phyloP scores from a whole-genome alignment of 1,140 invertebrate genomes.

The Tetranychus cinnabarinus region DNA sequence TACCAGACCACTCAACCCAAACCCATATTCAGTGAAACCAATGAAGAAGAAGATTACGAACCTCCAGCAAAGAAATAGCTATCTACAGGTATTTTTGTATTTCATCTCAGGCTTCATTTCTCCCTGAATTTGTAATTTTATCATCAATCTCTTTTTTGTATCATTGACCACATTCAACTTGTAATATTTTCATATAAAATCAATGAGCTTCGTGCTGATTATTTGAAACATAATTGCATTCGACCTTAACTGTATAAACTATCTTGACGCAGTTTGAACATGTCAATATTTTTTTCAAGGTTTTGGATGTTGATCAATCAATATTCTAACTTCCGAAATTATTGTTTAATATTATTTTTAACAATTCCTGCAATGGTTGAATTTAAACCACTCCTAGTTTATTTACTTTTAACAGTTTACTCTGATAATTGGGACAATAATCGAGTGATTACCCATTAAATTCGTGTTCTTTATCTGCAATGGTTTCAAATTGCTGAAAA shows the following conservation, averaged over 20 bases:
- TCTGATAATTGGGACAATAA: no score
- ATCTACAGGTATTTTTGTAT: not conserved
- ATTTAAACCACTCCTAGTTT: no score
- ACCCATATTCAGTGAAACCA: conserved; percentile 17
- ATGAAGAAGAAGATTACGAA: conserved; percentile 4
- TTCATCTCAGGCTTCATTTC: not conserved
- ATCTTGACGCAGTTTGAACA: not conserved
- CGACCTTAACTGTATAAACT: not conserved
- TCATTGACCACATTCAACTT: not conserved
- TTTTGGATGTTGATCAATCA: not conserved
- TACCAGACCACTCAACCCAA: conserved; percentile 37
- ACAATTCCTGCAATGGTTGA: no score
- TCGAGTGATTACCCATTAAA: no score
- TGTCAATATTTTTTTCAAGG: not conserved
- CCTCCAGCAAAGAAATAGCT: not conserved
- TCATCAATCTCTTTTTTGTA: not conserved
- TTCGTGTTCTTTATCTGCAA: no score
- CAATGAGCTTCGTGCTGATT: not conserved
- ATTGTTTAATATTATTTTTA: no score
- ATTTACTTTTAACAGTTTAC: no score
- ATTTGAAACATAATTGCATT: not conserved
- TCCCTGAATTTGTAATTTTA: not conserved
- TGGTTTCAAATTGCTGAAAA: no score
- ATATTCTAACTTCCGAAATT: no score
- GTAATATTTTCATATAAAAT: not conserved